These are phyloP conservation scores for Collichthys lucidus DNA, from an alignment of 2,113 vertebrate genomes.

Conservation along the genomic window DNA sequence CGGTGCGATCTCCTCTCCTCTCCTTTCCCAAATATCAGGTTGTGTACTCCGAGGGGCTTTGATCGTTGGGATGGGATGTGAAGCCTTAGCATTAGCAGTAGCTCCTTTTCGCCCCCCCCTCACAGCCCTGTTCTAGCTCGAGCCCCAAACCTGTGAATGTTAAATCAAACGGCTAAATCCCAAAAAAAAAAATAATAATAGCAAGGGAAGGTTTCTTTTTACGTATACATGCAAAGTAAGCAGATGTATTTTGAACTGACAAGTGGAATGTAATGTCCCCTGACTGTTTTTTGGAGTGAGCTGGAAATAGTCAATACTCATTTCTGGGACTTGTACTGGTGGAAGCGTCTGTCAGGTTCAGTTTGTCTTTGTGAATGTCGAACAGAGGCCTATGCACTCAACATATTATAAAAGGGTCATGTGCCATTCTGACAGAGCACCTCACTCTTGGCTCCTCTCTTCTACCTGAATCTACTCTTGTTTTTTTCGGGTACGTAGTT, in stretches of 20 bases:
- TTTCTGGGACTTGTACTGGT: conserved; percentile 33
- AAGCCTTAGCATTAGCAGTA: conserved; percentile 71
- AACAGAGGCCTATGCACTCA: conserved; percentile 75
- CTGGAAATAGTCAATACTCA: conserved; percentile 16
- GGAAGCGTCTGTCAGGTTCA: conserved; percentile 48
- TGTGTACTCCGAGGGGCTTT: conserved; percentile 58
- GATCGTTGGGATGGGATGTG: conserved; percentile 50
- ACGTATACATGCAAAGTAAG: conserved; percentile 48
- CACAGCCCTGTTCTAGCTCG: conserved; percentile 41
- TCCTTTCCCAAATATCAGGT: conserved; percentile 64
- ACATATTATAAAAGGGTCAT: conserved; percentile 20
- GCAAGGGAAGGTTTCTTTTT: conserved; percentile 63
- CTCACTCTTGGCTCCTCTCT: conserved; percentile 55
- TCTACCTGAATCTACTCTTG: conserved; percentile 41
- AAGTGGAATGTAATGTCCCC: conserved; percentile 77
- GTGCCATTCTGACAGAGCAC: conserved; percentile 64
- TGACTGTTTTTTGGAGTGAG: conserved; percentile 34
- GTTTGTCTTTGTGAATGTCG: conserved; percentile 69
- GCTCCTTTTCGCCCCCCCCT: conserved; percentile 37
- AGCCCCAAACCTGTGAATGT: conserved; percentile 74
- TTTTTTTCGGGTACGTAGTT: conserved; percentile 56
- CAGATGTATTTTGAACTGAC: conserved; percentile 77
- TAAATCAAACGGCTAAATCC: conserved; percentile 71
- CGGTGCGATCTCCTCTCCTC: conserved; percentile 24
- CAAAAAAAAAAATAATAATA: conserved; percentile 73